Evolutionary conservation across 2,113 vertebrate species (phyloP).

Genomic region (Perca fluviatilis): DNA sequence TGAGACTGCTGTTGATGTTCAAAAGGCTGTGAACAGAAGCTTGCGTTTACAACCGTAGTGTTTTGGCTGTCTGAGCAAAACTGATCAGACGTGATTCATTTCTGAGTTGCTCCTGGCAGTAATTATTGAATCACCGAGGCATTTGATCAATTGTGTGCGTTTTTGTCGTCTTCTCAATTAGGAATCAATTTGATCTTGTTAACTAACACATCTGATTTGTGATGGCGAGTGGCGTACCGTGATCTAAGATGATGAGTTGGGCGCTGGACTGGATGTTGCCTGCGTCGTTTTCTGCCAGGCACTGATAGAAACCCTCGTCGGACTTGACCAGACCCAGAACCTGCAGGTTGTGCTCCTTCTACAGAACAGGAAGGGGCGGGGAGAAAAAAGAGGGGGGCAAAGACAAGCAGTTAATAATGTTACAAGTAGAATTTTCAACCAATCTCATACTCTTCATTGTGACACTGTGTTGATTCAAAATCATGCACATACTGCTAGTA

Average conservation of each 20-base stretch:
- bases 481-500: neutral
- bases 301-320: conserved; percentile 99
- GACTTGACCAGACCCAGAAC: conserved; percentile 97
- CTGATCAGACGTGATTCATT: conserved; percentile 4
- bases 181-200: conserved; percentile 7
- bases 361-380: conserved; percentile 3
- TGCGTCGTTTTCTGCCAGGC: conserved; percentile 95
- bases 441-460: neutral
- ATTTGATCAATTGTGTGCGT: conserved; percentile 5
- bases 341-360: conserved; percentile 98
- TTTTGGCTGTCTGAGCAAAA: neutral
- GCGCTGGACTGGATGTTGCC: conserved; percentile 95
- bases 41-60: neutral
- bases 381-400: too few species aligned
- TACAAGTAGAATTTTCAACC: neutral
- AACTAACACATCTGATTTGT: neutral
- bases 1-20: neutral
- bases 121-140: conserved; percentile 6
- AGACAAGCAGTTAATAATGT: neutral
- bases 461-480: neutral
- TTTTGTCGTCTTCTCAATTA: neutral
- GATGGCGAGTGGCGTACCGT: conserved; percentile 86
- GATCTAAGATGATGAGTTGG: conserved; percentile 96
- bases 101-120: neutral
- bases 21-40: neutral